Base-by-base conservation (phyloP, 1,140 invertebrate species). In the Hylyphantes graminicola region DNA sequence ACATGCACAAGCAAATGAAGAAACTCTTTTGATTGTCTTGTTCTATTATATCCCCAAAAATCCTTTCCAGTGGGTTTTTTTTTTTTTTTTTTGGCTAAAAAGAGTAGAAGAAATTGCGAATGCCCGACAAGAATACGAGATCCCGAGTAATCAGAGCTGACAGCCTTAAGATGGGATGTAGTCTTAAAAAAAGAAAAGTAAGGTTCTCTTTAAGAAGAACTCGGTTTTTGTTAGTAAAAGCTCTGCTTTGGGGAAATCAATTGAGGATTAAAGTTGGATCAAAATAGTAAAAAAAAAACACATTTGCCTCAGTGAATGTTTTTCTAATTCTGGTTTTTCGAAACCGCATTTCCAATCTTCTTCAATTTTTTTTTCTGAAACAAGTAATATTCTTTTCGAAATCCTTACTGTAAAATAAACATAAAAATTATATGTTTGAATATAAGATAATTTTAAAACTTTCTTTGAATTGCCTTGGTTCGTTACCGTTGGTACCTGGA, bases 141-240 rank as follows among this genome's bases (percentile, higher is more conserved):
- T 81, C 55, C 57, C 63, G n/a, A 53, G 78, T 81, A 81, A 81
- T 81, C 78, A 81, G 68, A 73, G 48, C 78, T 81, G 78, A 81
- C 78, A 81, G 50, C 53, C 17, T 67, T 70, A 70, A 70, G 65
- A 67, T 11, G 64, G 50, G 51, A 65, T 54, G 35, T 35, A 35
- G 35, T 35, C 35, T 35, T 35, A 19, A 64, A 19, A n/a, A 54
- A 78, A 67, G 61, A 55, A 59, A 81, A 73, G 9, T 10, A 78
- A 72, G 63, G 78, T 68, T 61, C 72, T 81, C 78, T 61, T 72
- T 54, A 72, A 57, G 50, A 57, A 61, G 50, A 57, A 61, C 12
- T 51, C 61, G 61, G 72, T 73, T 68, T 54, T 81, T 53, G 55
- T 57, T n/a, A 51, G 67, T 79, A 53, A 12, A 57, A 72, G 15